Base-by-base conservation (phyloP, 2,888 invertebrate genomes). In the Thera obeliscata region DNA sequence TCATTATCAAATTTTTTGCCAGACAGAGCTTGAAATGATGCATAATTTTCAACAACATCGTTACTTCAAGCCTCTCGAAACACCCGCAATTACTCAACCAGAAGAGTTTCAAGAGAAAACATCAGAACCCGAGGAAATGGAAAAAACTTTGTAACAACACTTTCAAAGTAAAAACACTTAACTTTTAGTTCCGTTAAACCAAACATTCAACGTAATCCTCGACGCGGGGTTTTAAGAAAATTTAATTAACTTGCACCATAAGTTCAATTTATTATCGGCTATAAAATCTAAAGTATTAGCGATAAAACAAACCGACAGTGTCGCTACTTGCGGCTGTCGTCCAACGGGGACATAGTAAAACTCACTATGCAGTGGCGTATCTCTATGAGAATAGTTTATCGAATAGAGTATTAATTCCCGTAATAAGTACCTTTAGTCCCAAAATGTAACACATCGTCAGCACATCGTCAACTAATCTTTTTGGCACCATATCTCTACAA, bases 231-330 rank as follows among this genome's bases (percentile, higher is more conserved):
- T 81, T 78, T 79, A 77, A 80, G 76, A 71, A 81, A 82, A 82
- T 84, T 84, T 84, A 84, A 85, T 85, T 82, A 85, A 82, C 77
- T 78, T 61, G 67, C 72, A 76, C 79, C 74, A 73, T 78, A 77
- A 73, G 76, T 78, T 76, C 77, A 77, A 83, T 84, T 84, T 83
- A 84, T 79, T 80, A 83, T 83, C 80, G 72, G 66, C 71, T 76
- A 80, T 85, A 81, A 84, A 85, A 81, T 81, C 81, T 81, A 71
- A 78, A 82, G 81, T 80, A 79, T 79, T 76, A 75, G 73, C 76
- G 78, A 81, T 83, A 83, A 80, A 83, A 58, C 67, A 67, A 70
- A 64, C 67, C 67, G 56, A 67, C 70, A 64, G 67, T 64, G 64
- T 66, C 69, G 61, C 69, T 69, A 73, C 72, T 73, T 67, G 72